Percentiles rank a stretch among this genome's conserved stretches.
Conservation (phyloP, 1,140 invertebrate species). For the Drosophila ananassae region DNA sequence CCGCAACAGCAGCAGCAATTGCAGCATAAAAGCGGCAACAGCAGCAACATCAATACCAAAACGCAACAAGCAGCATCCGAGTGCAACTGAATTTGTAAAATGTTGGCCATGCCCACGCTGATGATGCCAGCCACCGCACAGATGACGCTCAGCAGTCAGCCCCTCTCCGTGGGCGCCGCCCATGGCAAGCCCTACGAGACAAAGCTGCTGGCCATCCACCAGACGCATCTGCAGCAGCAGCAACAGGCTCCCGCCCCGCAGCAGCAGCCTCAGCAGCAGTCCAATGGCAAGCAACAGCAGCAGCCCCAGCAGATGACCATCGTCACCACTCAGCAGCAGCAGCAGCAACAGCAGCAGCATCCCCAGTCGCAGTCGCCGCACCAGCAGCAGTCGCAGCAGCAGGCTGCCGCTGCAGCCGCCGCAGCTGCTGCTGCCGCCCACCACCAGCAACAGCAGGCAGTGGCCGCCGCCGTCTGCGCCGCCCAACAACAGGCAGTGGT, state of each 20-base stretch:
- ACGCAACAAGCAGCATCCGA: constrained; percentile 38
- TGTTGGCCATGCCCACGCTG: constrained; percentile 84
- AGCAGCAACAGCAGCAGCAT: constrained; percentile 69
- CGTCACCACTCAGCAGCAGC: constrained; percentile 72
- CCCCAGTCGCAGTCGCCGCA: constrained; percentile 71
- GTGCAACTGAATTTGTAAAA: constrained; percentile 58
- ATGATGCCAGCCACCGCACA: constrained; percentile 84
- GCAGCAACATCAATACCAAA: constrained; percentile 22
- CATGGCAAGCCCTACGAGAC: constrained; percentile 81
- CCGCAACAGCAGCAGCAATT: constrained; percentile 35
- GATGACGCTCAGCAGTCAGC: constrained; percentile 83
- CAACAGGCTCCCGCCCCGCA: constrained; percentile 54
- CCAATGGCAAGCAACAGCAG: constrained; percentile 69
- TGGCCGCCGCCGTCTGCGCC: constrained; percentile 73
- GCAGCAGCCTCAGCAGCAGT: constrained; percentile 64
- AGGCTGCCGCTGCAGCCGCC: constrained; percentile 63
- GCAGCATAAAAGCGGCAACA: constrained; percentile 16
- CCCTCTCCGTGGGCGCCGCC: constrained; percentile 69
- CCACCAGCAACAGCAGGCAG: constrained; percentile 71
- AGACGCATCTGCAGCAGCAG: constrained; percentile 79
- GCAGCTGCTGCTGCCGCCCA: constrained; percentile 73
- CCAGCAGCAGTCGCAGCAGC: constrained; percentile 69
- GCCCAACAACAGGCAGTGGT: constrained; percentile 80
- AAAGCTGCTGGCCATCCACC: constrained; percentile 81
- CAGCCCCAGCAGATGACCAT: constrained; percentile 75